Conservation (phyloP, 1,140 invertebrate genomes). For the Whitmania pigra region DNA sequence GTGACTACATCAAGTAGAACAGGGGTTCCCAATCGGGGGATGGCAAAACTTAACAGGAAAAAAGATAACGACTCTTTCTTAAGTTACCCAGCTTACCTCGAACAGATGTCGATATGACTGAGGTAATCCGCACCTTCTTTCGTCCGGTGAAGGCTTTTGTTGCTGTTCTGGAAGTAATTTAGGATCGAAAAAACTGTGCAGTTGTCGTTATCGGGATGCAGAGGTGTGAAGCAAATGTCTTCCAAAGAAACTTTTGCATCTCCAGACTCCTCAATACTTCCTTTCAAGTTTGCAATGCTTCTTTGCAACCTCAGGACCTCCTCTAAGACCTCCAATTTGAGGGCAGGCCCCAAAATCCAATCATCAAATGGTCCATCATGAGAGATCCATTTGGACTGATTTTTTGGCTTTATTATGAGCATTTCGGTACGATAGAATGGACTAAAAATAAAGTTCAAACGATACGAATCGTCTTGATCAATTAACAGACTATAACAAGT, state of each 20-base stretch:
- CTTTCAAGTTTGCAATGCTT: conserved; percentile 45
- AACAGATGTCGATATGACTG: conserved; percentile 55
- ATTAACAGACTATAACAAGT: too few species aligned
- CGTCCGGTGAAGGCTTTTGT: conserved; percentile 29
- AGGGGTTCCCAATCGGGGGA: too few species aligned
- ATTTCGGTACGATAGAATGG: conserved; percentile 92
- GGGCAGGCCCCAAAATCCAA: conserved; percentile 60
- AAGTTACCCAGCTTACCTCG: too few species aligned
- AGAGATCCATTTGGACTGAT: conserved; percentile 29
- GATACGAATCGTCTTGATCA: neutral
- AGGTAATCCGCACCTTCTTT: conserved; percentile 53
- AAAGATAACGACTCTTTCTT: too few species aligned
- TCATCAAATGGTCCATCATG: conserved; percentile 27
- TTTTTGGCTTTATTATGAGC: conserved; percentile 54
- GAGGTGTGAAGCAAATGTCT: conserved; percentile 81
- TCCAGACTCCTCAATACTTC: neutral
- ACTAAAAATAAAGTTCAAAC: conserved; percentile 36
- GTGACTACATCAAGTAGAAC: too few species aligned
- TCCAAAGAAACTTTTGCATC: conserved; percentile 49
- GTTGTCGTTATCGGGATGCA: conserved; percentile 52
- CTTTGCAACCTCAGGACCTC: conserved; percentile 59
- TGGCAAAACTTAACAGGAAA: too few species aligned
- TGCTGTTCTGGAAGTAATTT: conserved; percentile 66
- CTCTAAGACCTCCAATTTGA: conserved; percentile 64
- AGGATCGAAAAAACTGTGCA: conserved; percentile 79